Percentiles rank a stretch among this genome's conserved stretches.
Evolutionary conservation across 1,140 invertebrate genomes (phyloP).

Genomic region (Holcopasites calliopsidis): DNA sequence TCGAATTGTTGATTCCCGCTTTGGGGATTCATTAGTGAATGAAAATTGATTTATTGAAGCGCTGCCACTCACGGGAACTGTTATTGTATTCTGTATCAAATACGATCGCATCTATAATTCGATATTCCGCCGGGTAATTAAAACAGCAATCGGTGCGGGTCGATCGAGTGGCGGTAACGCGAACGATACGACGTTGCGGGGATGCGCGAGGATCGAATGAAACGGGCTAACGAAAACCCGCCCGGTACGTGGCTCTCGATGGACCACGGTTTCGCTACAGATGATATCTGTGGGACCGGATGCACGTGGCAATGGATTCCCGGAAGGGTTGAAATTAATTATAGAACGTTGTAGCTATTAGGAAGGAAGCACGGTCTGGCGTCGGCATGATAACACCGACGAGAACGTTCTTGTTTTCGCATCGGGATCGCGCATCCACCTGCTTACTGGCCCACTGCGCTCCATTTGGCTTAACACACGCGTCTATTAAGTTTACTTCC

Average conservation of each 20-base stretch:
- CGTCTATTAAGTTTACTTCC: too few relatives aligned
- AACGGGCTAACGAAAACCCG: conserved; percentile 30
- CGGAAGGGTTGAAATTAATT: conserved; percentile 71
- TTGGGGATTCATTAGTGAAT: too few relatives aligned
- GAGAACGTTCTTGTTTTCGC: conserved; percentile 18
- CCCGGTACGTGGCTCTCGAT: conserved; percentile 21
- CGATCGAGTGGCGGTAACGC: background rate
- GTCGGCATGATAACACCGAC: conserved; percentile 17
- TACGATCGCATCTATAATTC: too few relatives aligned
- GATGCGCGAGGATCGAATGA: conserved; percentile 18
- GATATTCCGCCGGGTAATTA: background rate
- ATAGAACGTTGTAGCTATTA: conserved; percentile 65
- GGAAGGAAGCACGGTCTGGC: conserved; percentile 37
- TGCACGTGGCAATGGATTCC: conserved; percentile 67
- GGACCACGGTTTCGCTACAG: conserved; percentile 48
- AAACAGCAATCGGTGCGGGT: background rate
- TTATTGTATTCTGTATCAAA: too few relatives aligned
- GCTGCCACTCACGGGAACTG: too few relatives aligned
- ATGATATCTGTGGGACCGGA: conserved; percentile 63
- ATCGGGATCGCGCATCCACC: background rate
- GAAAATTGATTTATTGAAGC: too few relatives aligned
- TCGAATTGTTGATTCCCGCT: too few relatives aligned
- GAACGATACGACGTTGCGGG: background rate
- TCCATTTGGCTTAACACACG: too few relatives aligned
- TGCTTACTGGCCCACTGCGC: too few relatives aligned